Conservation (phyloP, 2,797 vertebrate species). For the Meda fulgida region DNA sequence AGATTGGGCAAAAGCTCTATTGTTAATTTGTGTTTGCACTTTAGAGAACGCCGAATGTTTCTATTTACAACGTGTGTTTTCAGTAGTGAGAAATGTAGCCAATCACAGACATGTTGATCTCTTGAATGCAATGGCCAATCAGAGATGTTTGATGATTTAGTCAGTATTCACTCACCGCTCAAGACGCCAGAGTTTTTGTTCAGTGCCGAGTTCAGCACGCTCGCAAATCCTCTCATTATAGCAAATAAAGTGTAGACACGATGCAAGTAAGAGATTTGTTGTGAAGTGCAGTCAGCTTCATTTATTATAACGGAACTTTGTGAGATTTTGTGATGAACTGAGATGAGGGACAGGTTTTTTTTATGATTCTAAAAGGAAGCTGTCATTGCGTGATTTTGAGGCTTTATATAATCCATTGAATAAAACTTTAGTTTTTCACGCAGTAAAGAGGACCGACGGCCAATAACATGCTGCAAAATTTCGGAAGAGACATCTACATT, state of each 20-base stretch:
- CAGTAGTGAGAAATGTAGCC: background rate
- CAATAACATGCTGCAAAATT: background rate
- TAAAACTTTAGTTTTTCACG: background rate
- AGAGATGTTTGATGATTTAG: too few relatives aligned
- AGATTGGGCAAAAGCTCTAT: background rate
- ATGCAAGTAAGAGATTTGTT: background rate
- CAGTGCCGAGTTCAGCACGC: too few relatives aligned
- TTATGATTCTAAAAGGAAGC: background rate
- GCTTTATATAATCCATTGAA: background rate
- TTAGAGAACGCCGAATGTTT: background rate
- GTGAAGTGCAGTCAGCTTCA: background rate
- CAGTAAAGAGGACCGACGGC: background rate
- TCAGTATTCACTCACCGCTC: too few relatives aligned
- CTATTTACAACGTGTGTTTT: background rate
- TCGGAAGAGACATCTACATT: background rate
- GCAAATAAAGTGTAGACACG: background rate
- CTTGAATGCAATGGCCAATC: background rate
- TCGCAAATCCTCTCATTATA: too few relatives aligned
- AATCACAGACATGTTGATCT: background rate
- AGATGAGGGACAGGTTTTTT: too few relatives aligned
- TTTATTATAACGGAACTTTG: background rate
- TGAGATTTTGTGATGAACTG: background rate
- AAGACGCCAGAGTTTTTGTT: too few relatives aligned
- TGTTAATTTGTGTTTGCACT: background rate
- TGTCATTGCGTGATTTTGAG: background rate